Evolutionary conservation across 2,113 vertebrate species (phyloP).

Genomic region (Dascyllus trimaculatus): DNA sequence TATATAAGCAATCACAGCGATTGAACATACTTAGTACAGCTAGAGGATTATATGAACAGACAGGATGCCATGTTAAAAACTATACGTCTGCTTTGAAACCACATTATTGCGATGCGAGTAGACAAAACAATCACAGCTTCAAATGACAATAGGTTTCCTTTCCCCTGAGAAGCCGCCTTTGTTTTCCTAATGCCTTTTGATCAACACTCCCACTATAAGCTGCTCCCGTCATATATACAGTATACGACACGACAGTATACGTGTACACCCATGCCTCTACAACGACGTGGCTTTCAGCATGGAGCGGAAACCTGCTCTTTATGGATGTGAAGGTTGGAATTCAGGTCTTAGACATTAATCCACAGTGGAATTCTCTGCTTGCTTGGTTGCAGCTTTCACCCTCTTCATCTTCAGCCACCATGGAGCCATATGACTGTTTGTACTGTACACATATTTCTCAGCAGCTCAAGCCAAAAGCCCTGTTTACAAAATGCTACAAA

Average conservation of each 20-base stretch:
- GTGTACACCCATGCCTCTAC: not conserved
- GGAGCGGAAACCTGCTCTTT: constrained; percentile 64
- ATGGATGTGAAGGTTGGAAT: constrained; percentile 65
- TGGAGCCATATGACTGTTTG: constrained; percentile 40
- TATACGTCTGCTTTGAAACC: not conserved
- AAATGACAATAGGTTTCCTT: not conserved
- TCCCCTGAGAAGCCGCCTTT: not conserved
- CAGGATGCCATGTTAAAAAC: not conserved
- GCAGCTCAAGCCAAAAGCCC: not conserved
- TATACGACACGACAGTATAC: not conserved
- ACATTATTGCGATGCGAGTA: not conserved
- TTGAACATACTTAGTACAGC: not conserved
- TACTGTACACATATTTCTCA: constrained; percentile 19
- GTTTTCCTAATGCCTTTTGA: constrained; percentile 12
- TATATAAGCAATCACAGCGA: not conserved
- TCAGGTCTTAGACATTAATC: constrained; percentile 83
- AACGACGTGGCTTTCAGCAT: constrained; percentile 25
- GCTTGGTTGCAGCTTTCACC: constrained; percentile 45
- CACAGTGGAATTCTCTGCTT: constrained; percentile 78
- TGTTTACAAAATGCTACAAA: constrained; percentile 20
- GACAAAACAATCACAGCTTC: constrained; percentile 6
- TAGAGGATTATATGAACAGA: not conserved
- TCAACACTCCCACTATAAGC: not conserved
- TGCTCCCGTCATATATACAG: not conserved
- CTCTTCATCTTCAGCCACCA: constrained; percentile 22